Percentiles rank a stretch among this genome's conserved stretches.
phyloP scores from a whole-genome alignment of 2,888 invertebrate species.

The Pyrochroa serraticornis region DNA sequence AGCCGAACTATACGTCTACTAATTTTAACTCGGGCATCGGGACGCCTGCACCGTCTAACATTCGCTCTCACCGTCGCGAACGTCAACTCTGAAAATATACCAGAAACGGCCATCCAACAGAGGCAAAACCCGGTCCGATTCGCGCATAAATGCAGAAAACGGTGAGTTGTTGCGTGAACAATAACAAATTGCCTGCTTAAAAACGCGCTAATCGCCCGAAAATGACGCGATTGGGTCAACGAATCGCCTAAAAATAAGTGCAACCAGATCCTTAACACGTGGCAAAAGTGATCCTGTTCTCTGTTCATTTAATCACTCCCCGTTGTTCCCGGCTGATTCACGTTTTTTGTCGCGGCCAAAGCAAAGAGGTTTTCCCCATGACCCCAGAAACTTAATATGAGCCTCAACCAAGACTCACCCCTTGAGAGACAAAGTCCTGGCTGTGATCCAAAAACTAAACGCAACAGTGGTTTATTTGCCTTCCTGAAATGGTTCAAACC shows the following conservation, averaged over 20 bases:
- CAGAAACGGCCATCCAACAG: conserved; percentile 7
- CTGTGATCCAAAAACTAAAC: conserved; percentile 56
- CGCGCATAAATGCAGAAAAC: too few species aligned
- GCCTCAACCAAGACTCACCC: conserved; percentile 42
- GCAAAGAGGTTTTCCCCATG: conserved; percentile 32
- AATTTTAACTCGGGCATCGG: conserved; percentile 51
- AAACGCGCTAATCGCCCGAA: too few species aligned
- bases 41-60: conserved; percentile 36
- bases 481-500: conserved; percentile 78
- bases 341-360: conserved; percentile 21
- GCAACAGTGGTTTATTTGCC: conserved; percentile 64
- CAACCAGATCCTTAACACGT: conserved; percentile 15
- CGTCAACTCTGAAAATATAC: conserved; percentile 40
- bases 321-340: neutral
- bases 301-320: neutral
- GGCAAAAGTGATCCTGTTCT: neutral
- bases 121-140: neutral
- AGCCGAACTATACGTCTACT: conserved; percentile 51
- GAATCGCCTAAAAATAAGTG: conserved; percentile 12
- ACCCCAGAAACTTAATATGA: conserved; percentile 44
- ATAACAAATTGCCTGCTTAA: too few species aligned
- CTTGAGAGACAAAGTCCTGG: conserved; percentile 54
- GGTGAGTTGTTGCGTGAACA: too few species aligned
- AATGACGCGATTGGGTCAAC: neutral
- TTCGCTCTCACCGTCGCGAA: conserved; percentile 25